A percentile compares a stretch with the other conserved stretches of the same genome.
phyloP scores from a whole-genome alignment of 92 coral and sea anemone species.

The Heteractis magnifica region DNA sequence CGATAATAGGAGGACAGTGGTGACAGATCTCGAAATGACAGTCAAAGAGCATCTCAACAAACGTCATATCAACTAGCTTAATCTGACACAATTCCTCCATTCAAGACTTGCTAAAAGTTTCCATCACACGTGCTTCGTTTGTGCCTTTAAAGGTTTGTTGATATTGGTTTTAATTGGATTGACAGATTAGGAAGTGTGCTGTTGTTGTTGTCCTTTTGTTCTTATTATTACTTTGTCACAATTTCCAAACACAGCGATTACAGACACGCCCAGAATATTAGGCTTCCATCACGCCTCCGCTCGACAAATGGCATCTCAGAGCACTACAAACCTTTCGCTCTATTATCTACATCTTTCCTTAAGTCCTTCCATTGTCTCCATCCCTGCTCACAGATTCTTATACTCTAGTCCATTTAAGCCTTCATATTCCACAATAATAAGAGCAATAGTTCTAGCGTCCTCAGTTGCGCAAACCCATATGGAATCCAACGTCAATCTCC shows the following conservation, averaged over 20 bases:
- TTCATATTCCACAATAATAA: slow-evolving; percentile 13
- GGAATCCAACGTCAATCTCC: slow-evolving; percentile 16
- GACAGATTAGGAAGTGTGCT: slow-evolving; percentile 78
- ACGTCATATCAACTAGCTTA: slow-evolving; percentile 64
- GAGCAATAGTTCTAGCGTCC: slow-evolving; percentile 19
- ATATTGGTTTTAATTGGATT: slow-evolving; percentile 74
- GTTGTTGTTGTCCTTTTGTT: slow-evolving; percentile 68
- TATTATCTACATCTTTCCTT: slow-evolving; percentile 17
- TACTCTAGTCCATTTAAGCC: background rate
- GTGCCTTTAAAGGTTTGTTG: slow-evolving; percentile 51
- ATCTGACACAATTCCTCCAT: slow-evolving; percentile 64
- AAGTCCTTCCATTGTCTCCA: slow-evolving; percentile 4
- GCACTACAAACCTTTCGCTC: slow-evolving; percentile 18
- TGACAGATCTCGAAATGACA: slow-evolving; percentile 83
- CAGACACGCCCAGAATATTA: slow-evolving; percentile 28
- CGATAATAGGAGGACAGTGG: slow-evolving; percentile 66
- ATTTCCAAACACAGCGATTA: slow-evolving; percentile 47
- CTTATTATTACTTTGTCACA: slow-evolving; percentile 59
- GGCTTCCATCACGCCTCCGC: slow-evolving; percentile 48
- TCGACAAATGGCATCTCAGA: slow-evolving; percentile 5
- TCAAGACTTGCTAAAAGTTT: slow-evolving; percentile 54
- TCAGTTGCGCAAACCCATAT: slow-evolving; percentile 4
- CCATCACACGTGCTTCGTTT: slow-evolving; percentile 66
- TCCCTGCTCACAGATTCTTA: slow-evolving; percentile 7
- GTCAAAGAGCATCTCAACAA: slow-evolving; percentile 59